Evolutionary conservation across 1,140 invertebrate species (phyloP), one percentile per base, ranked within the genome.

Genomic region (Hyles euphorbiae): DNA sequence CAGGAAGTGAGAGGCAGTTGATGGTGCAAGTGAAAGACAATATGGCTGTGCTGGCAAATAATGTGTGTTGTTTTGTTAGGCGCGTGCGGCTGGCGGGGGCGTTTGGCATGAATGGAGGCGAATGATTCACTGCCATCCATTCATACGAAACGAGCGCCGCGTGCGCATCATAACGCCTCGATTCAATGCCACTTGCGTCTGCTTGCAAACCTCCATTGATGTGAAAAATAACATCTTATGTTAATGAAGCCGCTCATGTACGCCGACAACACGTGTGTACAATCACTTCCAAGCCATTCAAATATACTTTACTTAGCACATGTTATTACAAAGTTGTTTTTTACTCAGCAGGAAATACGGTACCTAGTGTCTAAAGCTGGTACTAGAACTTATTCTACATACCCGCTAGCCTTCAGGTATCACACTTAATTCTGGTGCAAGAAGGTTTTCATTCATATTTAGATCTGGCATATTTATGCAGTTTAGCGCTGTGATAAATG

Each of bases 81-180:
- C 79, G 77, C 80, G 78, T 78, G 82, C 73, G 70, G 55, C 61
- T 69, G 49, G 71, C 74, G 83, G 77, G 71, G 83, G 82, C 76
- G 83, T 56, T 67, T 59, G 61, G 70, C 64, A 68, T 84, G 74
- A 83, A 84, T 84, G 80, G 81, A 67, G 58, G 61, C 61, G 69
- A 65, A 73, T 84, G 84, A 87, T 77, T 87, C 82, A 87, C 72
- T 65, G 71, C 62, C 72, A 53, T 74, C 76, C 81, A 87, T 83
- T 85, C 80, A 85, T 70, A 76, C 68, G 65, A 56, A 56, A 72
- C 72, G 59, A 48, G 52, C 53, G 54, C 54, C 72, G 76, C 67
- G 60, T 66, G 72, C 70, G 68, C 75, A 80, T 75, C 74, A 66
- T 57, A 56, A 58, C 60, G 53, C 50, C 45, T 58, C 49, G 55